These are phyloP conservation scores for Gymnoscopelus braueri DNA, from an alignment of 2,797 vertebrate genomes.

Conservation along the genomic window DNA sequence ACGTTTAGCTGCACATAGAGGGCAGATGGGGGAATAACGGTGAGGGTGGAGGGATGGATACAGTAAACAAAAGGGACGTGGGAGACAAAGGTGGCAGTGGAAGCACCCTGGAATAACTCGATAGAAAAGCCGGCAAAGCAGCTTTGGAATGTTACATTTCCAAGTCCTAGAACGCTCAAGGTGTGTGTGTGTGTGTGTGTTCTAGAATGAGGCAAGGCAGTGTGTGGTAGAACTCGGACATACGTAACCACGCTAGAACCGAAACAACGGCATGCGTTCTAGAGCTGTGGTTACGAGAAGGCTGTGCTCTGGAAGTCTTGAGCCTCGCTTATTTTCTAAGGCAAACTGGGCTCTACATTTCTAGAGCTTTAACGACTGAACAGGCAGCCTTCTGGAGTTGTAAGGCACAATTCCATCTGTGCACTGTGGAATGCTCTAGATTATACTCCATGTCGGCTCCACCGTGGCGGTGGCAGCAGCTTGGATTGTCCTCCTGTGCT, in stretches of 20 bases:
- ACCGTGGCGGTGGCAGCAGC: conserved; percentile 29
- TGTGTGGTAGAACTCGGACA: neutral
- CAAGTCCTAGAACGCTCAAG: conserved; percentile 23
- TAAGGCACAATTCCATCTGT: conserved; percentile 15
- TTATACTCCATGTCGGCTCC: conserved; percentile 8
- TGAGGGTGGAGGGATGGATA: neutral
- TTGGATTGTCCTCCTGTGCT: conserved; percentile 31
- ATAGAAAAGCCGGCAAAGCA: conserved; percentile 26
- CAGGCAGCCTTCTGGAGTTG: conserved; percentile 61
- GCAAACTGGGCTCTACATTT: conserved; percentile 37
- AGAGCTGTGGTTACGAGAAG: conserved; percentile 26
- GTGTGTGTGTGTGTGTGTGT: conserved; percentile 14
- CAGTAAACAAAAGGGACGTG: conserved; percentile 8
- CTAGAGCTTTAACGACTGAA: conserved; percentile 20
- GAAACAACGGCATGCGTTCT: conserved; percentile 11
- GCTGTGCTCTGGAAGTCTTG: conserved; percentile 17
- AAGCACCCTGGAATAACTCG: conserved; percentile 35
- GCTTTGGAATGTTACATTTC: conserved; percentile 38
- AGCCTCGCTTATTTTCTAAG: conserved; percentile 25
- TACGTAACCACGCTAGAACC: neutral
- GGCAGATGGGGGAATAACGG: conserved; percentile 20
- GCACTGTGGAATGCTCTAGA: conserved; percentile 27
- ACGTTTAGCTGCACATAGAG: conserved; percentile 71
- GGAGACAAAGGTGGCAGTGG: conserved; percentile 24
- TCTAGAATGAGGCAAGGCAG: conserved; percentile 8